Conservation (phyloP, 2,888 invertebrate species). For the Phoenoteleia sp. region DNA sequence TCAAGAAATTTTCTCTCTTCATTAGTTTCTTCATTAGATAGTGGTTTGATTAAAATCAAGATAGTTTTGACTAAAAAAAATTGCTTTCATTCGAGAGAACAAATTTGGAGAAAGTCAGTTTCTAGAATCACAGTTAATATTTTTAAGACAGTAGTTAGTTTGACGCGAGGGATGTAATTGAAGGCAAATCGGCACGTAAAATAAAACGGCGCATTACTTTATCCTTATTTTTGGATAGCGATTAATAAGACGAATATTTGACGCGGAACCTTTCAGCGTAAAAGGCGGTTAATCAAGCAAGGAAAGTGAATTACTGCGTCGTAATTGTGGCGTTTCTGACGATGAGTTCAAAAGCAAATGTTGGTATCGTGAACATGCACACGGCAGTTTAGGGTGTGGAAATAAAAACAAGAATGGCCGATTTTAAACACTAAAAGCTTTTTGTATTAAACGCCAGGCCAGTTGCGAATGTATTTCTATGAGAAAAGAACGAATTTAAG, state of each 20-base stretch:
- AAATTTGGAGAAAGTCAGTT: too few relatives aligned
- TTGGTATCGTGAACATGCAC: conserved; percentile 34
- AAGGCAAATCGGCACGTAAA: conserved; percentile 31
- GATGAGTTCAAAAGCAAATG: conserved; percentile 65
- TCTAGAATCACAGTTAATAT: too few relatives aligned
- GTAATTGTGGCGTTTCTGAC: conserved; percentile 68
- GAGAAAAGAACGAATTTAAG: conserved; percentile 75
- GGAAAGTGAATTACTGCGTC: conserved; percentile 65
- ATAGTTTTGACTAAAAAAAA: too few relatives aligned
- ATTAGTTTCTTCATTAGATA: too few relatives aligned
- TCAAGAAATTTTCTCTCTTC: too few relatives aligned
- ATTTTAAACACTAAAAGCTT: conserved; percentile 77
- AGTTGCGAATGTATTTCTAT: conserved; percentile 48
- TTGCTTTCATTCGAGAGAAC: too few relatives aligned
- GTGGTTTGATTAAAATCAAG: too few relatives aligned
- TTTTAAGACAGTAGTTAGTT: too few relatives aligned
- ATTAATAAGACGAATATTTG: conserved; percentile 57
- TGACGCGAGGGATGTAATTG: conserved; percentile 32
- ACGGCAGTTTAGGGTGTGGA: conserved; percentile 33
- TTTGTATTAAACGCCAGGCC: conserved; percentile 68
- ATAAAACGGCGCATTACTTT: conserved; percentile 26
- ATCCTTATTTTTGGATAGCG: conserved; percentile 58
- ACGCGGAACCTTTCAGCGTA: conserved; percentile 62
- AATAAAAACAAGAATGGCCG: conserved; percentile 76
- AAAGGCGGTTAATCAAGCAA: conserved; percentile 69